A percentile compares a stretch with the other conserved stretches of the same genome.
Evolutionary conservation across 2,888 invertebrate species (phyloP).

Genomic region (Phortica okadai): DNA sequence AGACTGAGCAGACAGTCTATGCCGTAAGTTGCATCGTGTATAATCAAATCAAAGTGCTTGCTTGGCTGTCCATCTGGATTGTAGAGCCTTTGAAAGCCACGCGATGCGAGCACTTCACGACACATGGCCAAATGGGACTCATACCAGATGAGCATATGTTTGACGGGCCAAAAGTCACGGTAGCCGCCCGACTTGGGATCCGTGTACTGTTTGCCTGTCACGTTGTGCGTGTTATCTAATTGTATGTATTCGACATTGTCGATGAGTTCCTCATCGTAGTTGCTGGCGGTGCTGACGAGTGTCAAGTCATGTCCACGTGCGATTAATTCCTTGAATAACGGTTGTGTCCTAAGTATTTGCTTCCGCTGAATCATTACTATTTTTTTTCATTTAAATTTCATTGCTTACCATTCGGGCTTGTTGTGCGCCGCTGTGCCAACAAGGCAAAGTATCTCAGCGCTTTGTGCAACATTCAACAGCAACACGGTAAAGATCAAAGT

Average conservation of each 20-base stretch:
- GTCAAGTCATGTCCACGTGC: slow-evolving; percentile 52
- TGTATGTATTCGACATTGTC: slow-evolving; percentile 28
- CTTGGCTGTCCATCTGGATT: neutral
- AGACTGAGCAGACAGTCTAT: slow-evolving; percentile 48
- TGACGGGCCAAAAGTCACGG: slow-evolving; percentile 35
- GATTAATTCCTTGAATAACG: slow-evolving; percentile 50
- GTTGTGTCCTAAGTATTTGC: slow-evolving; percentile 40
- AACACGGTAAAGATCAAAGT: neutral
- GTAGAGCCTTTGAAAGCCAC: neutral
- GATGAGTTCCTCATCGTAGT: slow-evolving; percentile 21
- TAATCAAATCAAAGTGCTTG: slow-evolving; percentile 50
- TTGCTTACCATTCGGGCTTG: slow-evolving; percentile 54
- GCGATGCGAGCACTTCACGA: slow-evolving; percentile 27
- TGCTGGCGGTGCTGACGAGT: slow-evolving; percentile 41
- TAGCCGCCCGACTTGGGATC: slow-evolving; percentile 21
- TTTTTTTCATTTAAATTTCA: neutral
- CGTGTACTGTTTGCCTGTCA: slow-evolving; percentile 49
- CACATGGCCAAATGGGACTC: slow-evolving; percentile 54
- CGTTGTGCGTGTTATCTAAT: slow-evolving; percentile 48
- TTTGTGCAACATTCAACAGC: slow-evolving; percentile 36
- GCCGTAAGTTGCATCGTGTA: slow-evolving; percentile 53
- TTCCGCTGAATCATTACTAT: neutral
- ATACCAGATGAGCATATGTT: slow-evolving; percentile 59
- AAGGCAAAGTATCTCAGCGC: slow-evolving; percentile 55
- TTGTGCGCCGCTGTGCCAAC: slow-evolving; percentile 51